Base-by-base conservation (phyloP, 1,140 invertebrate genomes). In the Drosophila quadrilineata region DNA sequence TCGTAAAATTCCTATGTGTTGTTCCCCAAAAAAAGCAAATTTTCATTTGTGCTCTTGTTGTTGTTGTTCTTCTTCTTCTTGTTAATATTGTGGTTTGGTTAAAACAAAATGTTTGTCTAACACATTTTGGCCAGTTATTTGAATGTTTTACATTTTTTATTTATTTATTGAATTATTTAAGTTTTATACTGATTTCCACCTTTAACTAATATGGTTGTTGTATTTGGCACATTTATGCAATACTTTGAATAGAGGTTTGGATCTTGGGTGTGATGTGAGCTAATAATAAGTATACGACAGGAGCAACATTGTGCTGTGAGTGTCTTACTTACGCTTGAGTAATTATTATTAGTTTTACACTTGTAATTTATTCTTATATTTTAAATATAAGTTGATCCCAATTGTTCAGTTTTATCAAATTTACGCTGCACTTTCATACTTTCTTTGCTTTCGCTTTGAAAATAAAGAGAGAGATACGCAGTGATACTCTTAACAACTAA, bases 321-420 rank as follows among this genome's bases (percentile, higher is more conserved):
- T 46, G 56, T 54, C 72, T 73, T 79, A 65, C 52, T 75, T 79
- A 72, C 68, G 71, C 36, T 62, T 68, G 74, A 46, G 36, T 28
- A 52, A 59, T 63, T 53, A 62, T 63, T 46, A 35, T 84, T 62
- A 75, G n/a, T n/a, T n/a, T n/a, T n/a, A n/a, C n/a, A n/a, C n/a
- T 67, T 73, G 73, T 69, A 80, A 85, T 80, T 82, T 87, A 85
- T 76, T 85, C 72, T 86, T 88, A 88, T 88, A 88, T 88, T 87
- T 88, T 66, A 79, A 87, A 87, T 88, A 88, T 87, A 88, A 88
- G 87, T 88, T 88, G 87, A 88, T 88, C 87, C 87, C 87, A 88
- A 88, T 88, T 88, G 86, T 88, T 88, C 87, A 88, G 87, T 88
- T 87, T 88, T 88, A 88, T 87, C 79, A 80, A 88, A 80, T 74